phyloP scores from a whole-genome alignment of 2,113 vertebrate species.

The Gadus chalcogrammus region DNA sequence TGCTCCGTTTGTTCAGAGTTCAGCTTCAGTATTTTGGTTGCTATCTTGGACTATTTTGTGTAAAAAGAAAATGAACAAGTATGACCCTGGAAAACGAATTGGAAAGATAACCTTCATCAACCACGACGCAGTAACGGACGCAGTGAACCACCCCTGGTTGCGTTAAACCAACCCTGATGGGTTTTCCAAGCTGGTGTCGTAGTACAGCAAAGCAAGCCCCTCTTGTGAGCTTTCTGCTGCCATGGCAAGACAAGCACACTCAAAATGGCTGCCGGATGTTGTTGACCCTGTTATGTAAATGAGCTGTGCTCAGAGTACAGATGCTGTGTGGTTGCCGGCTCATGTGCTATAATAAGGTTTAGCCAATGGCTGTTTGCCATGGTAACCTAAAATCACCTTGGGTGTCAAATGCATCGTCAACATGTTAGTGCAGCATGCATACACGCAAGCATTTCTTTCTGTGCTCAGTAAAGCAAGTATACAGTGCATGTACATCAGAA shows the following conservation, averaged over 20 bases:
- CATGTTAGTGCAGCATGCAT: not conserved
- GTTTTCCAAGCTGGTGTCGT: not conserved
- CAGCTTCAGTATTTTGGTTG: too few species aligned
- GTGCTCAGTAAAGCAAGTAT: too few species aligned
- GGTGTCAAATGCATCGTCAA: not conserved
- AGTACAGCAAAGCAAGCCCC: not conserved
- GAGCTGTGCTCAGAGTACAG: not conserved
- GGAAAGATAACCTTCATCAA: too few species aligned
- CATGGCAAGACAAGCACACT: not conserved
- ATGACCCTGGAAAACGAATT: too few species aligned
- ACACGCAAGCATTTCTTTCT: too few species aligned
- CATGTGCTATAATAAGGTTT: not conserved
- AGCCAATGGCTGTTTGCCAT: not conserved
- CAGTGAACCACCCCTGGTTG: too few species aligned
- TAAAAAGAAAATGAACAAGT: too few species aligned
- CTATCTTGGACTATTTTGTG: too few species aligned
- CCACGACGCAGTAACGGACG: too few species aligned
- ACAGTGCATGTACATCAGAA: too few species aligned
- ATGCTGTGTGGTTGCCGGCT: not conserved
- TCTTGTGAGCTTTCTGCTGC: not conserved
- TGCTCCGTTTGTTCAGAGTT: too few species aligned
- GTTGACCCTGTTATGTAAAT: conserved; percentile 2
- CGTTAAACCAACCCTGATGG: too few species aligned
- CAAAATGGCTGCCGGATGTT: not conserved
- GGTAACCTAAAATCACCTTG: not conserved